A percentile compares a stretch with the other conserved stretches of the same genome.
These are phyloP conservation scores for Cephus rjabovi DNA, from an alignment of 2,888 invertebrate genomes.

Conservation along the genomic window DNA sequence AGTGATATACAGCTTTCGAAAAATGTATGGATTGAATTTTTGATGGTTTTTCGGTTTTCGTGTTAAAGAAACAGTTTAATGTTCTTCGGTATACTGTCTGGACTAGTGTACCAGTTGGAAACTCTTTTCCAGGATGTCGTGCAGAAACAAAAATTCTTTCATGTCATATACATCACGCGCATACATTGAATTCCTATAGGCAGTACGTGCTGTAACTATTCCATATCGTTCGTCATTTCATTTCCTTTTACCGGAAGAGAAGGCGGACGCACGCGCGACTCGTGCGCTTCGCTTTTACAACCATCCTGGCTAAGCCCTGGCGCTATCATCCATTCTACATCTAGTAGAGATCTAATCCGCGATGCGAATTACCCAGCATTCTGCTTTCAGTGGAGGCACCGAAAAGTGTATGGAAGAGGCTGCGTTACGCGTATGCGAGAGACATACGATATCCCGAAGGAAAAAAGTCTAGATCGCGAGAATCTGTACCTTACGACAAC, in stretches of 20 bases:
- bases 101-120: neutral
- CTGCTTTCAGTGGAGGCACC: neutral
- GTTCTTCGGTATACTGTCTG: neutral
- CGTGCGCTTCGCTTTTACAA: neutral
- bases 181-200: constrained; percentile 10
- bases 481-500: neutral
- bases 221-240: constrained; percentile 32
- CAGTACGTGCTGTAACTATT: neutral
- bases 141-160: constrained; percentile 28
- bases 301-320: neutral
- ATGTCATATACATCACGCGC: constrained; percentile 19
- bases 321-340: neutral
- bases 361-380: neutral
- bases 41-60: neutral
- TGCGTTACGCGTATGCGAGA: neutral
- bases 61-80: neutral
- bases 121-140: constrained; percentile 25
- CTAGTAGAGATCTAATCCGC: neutral
- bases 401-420: neutral
- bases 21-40: neutral
- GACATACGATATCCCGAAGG: neutral
- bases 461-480: neutral
- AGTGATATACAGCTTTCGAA: neutral
- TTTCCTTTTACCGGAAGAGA: constrained; percentile 33
- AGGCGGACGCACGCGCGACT: neutral